Percentiles rank a stretch among this genome's conserved stretches.
phyloP scores from a whole-genome alignment of 2,888 invertebrate genomes.

The Blastobasis adustella region DNA sequence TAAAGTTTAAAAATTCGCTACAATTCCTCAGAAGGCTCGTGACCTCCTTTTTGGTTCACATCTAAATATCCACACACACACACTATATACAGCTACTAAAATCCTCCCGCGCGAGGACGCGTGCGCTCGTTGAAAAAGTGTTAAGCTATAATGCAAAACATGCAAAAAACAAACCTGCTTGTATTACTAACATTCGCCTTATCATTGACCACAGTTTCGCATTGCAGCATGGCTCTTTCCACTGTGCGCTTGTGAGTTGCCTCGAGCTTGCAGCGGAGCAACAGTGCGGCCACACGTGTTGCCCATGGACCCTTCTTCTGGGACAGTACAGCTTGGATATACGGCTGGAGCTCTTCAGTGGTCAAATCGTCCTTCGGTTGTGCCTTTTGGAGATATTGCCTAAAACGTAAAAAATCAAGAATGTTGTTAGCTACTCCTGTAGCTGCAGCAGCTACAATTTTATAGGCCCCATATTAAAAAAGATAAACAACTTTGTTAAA shows the following conservation, averaged over 20 bases:
- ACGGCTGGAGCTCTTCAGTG: slow-evolving; percentile 88
- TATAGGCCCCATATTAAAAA: not conserved
- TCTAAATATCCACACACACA: too few relatives aligned
- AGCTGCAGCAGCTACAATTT: not conserved
- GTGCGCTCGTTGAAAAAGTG: too few relatives aligned
- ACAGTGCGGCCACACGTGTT: slow-evolving; percentile 82
- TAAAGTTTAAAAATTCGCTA: too few relatives aligned
- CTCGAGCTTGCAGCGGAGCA: slow-evolving; percentile 86
- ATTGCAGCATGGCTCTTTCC: slow-evolving; percentile 91
- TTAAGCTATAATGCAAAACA: too few relatives aligned
- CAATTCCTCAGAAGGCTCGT: too few relatives aligned
- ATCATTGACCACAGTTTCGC: slow-evolving; percentile 83
- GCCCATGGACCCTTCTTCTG: slow-evolving; percentile 84
- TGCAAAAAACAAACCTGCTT: slow-evolving; percentile 32
- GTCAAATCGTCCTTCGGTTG: slow-evolving; percentile 87
- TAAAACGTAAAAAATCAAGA: slow-evolving; percentile 14
- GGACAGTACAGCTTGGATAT: slow-evolving; percentile 77
- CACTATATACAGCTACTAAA: too few relatives aligned
- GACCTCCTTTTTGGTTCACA: too few relatives aligned
- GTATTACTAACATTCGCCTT: slow-evolving; percentile 37
- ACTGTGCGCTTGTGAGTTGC: slow-evolving; percentile 85
- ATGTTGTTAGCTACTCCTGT: not conserved
- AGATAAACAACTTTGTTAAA: not conserved
- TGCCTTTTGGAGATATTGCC: slow-evolving; percentile 81
- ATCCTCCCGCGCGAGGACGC: too few relatives aligned